phyloP scores from a whole-genome alignment of 2,113 vertebrate species.

The Hydrolagus affinis region DNA sequence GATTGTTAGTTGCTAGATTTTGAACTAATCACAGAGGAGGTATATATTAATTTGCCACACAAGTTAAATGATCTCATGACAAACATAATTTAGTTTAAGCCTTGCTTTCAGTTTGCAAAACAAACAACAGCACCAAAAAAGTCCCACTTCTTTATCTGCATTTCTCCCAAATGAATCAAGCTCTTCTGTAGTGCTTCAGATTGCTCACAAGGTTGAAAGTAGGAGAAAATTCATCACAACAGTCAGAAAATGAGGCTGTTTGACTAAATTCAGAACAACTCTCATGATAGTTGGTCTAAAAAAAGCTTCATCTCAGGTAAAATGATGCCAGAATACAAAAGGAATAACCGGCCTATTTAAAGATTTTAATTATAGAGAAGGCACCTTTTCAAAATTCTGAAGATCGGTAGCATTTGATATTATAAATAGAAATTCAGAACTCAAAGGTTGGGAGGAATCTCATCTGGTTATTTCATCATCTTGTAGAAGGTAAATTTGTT shows the following conservation, averaged over 20 bases:
- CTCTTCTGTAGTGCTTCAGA: neutral
- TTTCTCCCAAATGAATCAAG: neutral
- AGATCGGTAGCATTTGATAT: too few relatives aligned
- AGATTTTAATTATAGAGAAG: too few relatives aligned
- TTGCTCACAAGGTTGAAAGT: constrained; percentile 1
- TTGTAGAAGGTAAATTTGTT: neutral
- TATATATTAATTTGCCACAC: neutral
- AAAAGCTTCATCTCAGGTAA: neutral
- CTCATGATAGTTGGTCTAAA: neutral
- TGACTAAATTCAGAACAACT: constrained; percentile 16
- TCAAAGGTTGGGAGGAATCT: neutral
- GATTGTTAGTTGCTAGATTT: too few relatives aligned
- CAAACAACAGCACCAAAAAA: neutral
- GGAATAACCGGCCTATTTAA: too few relatives aligned
- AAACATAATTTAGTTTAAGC: neutral
- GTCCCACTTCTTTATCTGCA: neutral
- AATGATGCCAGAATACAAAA: too few relatives aligned
- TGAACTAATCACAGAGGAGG: too few relatives aligned
- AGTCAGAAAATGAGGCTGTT: neutral
- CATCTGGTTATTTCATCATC: neutral
- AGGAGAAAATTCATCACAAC: neutral
- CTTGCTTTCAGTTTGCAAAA: constrained; percentile 23
- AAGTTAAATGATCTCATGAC: neutral
- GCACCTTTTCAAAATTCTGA: too few relatives aligned
- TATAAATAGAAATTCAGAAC: neutral